Evolutionary conservation across 2,797 vertebrate species (phyloP).

Genomic region (Gymnothorax javanicus): DNA sequence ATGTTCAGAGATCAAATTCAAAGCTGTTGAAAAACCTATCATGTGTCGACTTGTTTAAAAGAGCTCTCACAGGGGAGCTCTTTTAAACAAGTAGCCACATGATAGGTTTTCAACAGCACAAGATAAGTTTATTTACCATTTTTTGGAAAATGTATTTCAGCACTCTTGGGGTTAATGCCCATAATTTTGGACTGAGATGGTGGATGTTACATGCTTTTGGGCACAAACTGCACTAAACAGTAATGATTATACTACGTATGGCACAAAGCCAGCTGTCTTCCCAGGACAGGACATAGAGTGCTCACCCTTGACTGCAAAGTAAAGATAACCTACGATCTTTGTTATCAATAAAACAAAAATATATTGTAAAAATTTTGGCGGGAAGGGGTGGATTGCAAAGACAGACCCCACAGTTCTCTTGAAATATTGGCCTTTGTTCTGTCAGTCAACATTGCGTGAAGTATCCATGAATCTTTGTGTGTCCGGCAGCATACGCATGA

Average conservation of each 20-base stretch:
- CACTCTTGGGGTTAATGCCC: no score
- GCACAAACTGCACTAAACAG: no score
- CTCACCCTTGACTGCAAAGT: not conserved
- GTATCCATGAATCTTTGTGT: not conserved
- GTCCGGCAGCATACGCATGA: not conserved
- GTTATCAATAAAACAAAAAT: not conserved
- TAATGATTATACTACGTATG: not conserved
- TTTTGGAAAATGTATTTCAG: no score
- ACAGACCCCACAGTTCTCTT: slow-evolving; percentile 45
- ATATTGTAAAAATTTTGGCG: not conserved
- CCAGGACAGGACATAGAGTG: not conserved
- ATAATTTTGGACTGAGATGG: no score
- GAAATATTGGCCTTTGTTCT: slow-evolving; percentile 41
- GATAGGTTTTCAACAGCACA: no score
- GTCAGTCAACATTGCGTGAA: slow-evolving; percentile 36
- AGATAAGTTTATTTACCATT: no score
- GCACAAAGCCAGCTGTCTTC: not conserved
- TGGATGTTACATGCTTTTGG: no score
- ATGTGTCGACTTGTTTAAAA: no score
- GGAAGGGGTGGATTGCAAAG: slow-evolving; percentile 47
- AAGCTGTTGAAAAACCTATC: no score
- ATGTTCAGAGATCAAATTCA: no score
- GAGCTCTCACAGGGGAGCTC: no score
- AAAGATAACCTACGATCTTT: not conserved
- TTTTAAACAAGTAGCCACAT: no score